Evolutionary conservation across 1,140 invertebrate genomes (phyloP).

Genomic region (Neodiprion pinetum): DNA sequence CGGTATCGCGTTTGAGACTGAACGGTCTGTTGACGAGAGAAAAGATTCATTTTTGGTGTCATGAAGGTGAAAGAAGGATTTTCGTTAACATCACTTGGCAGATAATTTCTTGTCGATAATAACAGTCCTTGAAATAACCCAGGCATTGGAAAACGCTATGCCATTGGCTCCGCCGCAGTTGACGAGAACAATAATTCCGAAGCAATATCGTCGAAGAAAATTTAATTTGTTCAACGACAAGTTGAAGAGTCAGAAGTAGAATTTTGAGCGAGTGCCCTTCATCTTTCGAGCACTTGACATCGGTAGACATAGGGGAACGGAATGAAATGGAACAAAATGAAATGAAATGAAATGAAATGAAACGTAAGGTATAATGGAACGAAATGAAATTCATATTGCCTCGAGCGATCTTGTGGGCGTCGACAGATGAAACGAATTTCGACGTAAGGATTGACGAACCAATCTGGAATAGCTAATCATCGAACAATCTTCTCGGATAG

Average conservation of each 20-base stretch:
- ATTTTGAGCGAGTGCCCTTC: background rate
- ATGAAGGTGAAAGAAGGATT: background rate
- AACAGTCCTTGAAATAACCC: background rate
- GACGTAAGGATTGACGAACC: background rate
- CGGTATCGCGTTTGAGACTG: background rate
- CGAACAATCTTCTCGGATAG: background rate
- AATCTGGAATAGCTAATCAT: background rate
- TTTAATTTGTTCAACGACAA: background rate
- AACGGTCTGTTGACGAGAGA: background rate
- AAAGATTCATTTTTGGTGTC: background rate
- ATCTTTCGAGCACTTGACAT: background rate
- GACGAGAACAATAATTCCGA: background rate
- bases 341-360: background rate
- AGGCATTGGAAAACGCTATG: background rate
- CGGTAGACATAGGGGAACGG: background rate
- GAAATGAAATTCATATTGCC: background rate
- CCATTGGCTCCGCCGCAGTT: background rate
- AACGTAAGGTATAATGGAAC: background rate
- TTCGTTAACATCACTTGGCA: background rate
- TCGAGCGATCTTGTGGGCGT: background rate
- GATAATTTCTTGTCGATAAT: background rate
- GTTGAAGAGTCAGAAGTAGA: conserved; percentile 5
- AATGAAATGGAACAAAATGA: background rate
- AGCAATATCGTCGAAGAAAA: background rate
- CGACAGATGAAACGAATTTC: background rate